phyloP scores from a whole-genome alignment of 2,113 vertebrate genomes.

The Recurvirostra avosetta region DNA sequence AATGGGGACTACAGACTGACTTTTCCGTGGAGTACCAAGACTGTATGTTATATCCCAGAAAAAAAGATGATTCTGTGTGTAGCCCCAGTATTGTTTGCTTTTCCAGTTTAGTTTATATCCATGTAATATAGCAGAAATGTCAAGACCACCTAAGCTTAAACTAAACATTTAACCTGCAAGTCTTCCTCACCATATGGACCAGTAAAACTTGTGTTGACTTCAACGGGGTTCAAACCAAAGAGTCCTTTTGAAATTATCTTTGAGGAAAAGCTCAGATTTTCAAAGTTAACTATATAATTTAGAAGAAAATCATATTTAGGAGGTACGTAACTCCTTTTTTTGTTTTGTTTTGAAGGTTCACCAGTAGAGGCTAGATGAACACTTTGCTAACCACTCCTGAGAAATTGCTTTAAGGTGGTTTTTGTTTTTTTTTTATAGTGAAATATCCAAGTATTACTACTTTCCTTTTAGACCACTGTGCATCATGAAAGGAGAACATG shows the following conservation, averaged over 20 bases:
- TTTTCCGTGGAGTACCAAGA: background rate
- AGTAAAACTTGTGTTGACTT: background rate
- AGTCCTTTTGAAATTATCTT: background rate
- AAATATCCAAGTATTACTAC: background rate
- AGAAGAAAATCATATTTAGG: background rate
- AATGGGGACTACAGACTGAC: background rate
- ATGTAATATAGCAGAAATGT: background rate
- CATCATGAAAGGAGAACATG: background rate
- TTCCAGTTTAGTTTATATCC: background rate
- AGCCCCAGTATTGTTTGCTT: background rate
- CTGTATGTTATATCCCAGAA: background rate
- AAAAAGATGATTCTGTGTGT: background rate
- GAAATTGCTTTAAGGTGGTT: background rate
- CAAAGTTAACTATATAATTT: background rate
- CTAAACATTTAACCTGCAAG: background rate
- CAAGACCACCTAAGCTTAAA: background rate
- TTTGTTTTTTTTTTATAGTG: background rate
- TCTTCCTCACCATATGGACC: background rate
- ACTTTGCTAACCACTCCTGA: background rate
- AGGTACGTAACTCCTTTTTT: background rate
- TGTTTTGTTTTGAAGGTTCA: background rate
- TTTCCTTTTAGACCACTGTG: background rate
- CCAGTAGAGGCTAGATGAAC: background rate
- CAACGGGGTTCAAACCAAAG: background rate
- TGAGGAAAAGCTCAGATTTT: background rate